phyloP scores from a whole-genome alignment of 2,888 invertebrate species.

The Rhingia campestris region DNA sequence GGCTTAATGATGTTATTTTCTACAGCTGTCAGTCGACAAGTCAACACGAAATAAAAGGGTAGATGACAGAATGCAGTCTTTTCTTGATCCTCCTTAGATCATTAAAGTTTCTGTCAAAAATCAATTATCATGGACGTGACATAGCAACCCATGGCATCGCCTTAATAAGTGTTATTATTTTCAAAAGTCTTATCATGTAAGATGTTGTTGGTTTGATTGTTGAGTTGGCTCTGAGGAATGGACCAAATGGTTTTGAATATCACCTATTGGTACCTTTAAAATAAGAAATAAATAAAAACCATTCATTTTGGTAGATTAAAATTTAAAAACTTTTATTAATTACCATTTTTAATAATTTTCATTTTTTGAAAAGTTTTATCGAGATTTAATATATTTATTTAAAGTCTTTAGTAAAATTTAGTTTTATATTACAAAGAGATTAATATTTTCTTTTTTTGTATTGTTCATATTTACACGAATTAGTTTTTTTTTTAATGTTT shows the following conservation, averaged over 20 bases:
- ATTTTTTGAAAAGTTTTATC: slow-evolving; percentile 25
- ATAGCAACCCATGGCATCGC: no score
- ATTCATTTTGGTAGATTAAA: slow-evolving; percentile 48
- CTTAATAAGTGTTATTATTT: no score
- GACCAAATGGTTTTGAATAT: background rate
- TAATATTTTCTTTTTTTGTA: slow-evolving; percentile 15
- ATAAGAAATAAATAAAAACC: slow-evolving; percentile 14
- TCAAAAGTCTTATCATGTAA: no score
- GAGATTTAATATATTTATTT: slow-evolving; percentile 36
- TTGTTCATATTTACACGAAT: slow-evolving; percentile 42
- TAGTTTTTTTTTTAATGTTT: slow-evolving; percentile 27
- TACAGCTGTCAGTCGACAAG: no score
- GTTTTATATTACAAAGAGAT: slow-evolving; percentile 46
- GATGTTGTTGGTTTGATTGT: no score
- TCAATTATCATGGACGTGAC: no score
- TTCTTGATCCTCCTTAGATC: no score
- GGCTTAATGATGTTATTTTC: no score
- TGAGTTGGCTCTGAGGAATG: no score
- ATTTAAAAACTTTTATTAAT: slow-evolving; percentile 52
- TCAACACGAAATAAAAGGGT: no score
- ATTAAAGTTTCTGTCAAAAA: no score
- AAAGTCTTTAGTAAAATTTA: slow-evolving; percentile 44
- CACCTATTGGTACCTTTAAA: background rate
- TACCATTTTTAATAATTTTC: slow-evolving; percentile 18
- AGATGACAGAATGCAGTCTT: no score